These are phyloP conservation scores for Mythimna loreyi DNA, from an alignment of 2,888 invertebrate species.

Conservation along the genomic window DNA sequence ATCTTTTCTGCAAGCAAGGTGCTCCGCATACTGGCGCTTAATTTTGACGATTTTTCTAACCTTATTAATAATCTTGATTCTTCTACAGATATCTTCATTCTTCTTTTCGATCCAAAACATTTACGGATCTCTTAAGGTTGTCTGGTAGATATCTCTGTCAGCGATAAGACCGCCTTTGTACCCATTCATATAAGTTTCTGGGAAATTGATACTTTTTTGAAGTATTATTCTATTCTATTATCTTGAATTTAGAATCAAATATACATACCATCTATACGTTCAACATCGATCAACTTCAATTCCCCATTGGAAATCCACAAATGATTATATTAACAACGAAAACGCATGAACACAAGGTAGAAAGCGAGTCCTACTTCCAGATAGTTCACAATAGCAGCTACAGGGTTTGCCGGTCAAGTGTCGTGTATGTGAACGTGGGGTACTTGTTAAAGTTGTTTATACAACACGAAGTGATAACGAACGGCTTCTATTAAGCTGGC, in stretches of 20 bases:
- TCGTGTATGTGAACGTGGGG: conserved; percentile 61
- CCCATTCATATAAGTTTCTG: too few species aligned
- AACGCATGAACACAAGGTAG: conserved; percentile 51
- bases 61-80: too few species aligned
- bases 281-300: neutral
- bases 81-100: too few species aligned
- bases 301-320: neutral
- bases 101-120: neutral
- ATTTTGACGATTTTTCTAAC: too few species aligned
- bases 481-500: conserved; percentile 33
- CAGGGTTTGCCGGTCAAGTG: conserved; percentile 61
- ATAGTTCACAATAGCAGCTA: conserved; percentile 57
- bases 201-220: too few species aligned
- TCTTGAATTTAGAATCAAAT: conserved; percentile 1
- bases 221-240: too few species aligned
- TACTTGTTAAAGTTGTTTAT: conserved; percentile 56
- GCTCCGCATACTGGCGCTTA: too few species aligned
- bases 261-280: neutral
- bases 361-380: conserved; percentile 65
- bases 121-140: too few species aligned
- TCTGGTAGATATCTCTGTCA: too few species aligned
- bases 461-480: conserved; percentile 53
- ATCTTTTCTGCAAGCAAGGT: too few species aligned
- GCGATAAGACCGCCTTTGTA: too few species aligned
- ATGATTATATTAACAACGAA: conserved; percentile 22